Percentiles rank a stretch among this genome's conserved stretches.
Conservation (phyloP, 2,797 vertebrate genomes). For the Atherinosoma microstoma region DNA sequence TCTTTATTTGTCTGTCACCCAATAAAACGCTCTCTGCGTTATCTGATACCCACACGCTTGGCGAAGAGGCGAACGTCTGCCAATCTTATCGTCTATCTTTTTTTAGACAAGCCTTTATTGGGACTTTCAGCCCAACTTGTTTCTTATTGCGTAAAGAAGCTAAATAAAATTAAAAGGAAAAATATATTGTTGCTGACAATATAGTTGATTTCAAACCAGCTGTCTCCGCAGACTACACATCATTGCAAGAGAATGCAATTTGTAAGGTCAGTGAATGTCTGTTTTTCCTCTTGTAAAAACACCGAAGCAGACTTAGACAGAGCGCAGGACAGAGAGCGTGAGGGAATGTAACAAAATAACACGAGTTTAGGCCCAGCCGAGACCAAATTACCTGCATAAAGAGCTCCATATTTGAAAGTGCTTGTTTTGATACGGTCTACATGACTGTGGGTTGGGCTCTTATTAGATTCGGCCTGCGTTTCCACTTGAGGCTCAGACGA, state of each 20-base stretch:
- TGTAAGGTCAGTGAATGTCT: constrained; percentile 46
- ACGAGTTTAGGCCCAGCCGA: constrained; percentile 30
- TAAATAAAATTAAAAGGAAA: constrained; percentile 3
- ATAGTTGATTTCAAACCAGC: constrained; percentile 46
- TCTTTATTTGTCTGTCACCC: constrained; percentile 82
- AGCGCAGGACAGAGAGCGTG: constrained; percentile 21
- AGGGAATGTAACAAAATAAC: constrained; percentile 63
- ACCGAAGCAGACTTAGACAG: constrained; percentile 7
- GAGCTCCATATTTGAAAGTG: constrained; percentile 11
- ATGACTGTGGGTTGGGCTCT: constrained; percentile 43
- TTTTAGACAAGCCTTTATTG: constrained; percentile 32
- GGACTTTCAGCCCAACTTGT: constrained; percentile 8
- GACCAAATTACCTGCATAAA: constrained; percentile 59
- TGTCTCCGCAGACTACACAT: constrained; percentile 14
- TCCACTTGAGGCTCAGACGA: constrained; percentile 55
- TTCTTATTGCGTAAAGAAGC: constrained; percentile 4
- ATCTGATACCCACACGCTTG: constrained; percentile 59
- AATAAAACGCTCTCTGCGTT: constrained; percentile 73
- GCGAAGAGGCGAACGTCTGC: constrained; percentile 46
- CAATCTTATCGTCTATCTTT: constrained; percentile 31
- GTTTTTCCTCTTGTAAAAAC: constrained; percentile 45
- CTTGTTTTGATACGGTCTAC: constrained; percentile 64
- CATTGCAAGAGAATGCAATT: constrained; percentile 39
- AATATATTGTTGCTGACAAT: constrained; percentile 6
- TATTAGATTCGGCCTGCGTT: constrained; percentile 60